Evolutionary conservation across 1,140 invertebrate genomes (phyloP).

Genomic region (Medauroidea extradentata): DNA sequence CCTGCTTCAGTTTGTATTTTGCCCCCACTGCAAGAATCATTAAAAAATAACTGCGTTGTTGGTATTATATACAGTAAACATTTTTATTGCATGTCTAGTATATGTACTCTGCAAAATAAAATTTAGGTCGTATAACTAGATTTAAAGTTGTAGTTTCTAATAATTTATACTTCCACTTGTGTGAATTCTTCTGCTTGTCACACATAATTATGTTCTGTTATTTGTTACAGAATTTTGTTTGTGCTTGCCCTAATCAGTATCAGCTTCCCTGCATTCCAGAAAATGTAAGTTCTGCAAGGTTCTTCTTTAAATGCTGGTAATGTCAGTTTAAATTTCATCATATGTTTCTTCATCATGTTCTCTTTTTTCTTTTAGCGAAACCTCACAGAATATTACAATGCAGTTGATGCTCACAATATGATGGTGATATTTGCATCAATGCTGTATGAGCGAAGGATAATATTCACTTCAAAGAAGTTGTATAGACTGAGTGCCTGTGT

Average conservation of each 20-base stretch:
- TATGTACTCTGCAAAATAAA: too few relatives aligned
- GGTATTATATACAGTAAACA: too few relatives aligned
- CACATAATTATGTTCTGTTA: neutral
- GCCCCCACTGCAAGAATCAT: too few relatives aligned
- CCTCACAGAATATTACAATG: conserved; percentile 93
- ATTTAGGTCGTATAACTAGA: too few relatives aligned
- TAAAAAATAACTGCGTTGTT: too few relatives aligned
- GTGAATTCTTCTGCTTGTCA: too few relatives aligned
- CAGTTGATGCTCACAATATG: conserved; percentile 88
- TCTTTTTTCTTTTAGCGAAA: conserved; percentile 70
- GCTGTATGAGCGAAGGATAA: conserved; percentile 86
- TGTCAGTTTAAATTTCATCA: too few relatives aligned
- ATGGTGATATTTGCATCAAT: conserved; percentile 84
- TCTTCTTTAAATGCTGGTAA: too few relatives aligned
- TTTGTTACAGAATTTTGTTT: conserved; percentile 64
- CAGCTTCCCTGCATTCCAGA: conserved; percentile 88
- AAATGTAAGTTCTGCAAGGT: conserved; percentile 76
- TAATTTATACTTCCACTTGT: too few relatives aligned
- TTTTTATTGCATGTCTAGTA: too few relatives aligned
- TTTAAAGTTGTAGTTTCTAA: too few relatives aligned
- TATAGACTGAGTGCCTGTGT: conserved; percentile 87
- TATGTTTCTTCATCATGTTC: neutral
- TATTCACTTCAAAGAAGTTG: conserved; percentile 82
- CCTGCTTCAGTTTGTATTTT: too few relatives aligned
- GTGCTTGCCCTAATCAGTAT: conserved; percentile 70